Conservation (phyloP, 2,888 invertebrate species). For the Drosophila mimetica region DNA sequence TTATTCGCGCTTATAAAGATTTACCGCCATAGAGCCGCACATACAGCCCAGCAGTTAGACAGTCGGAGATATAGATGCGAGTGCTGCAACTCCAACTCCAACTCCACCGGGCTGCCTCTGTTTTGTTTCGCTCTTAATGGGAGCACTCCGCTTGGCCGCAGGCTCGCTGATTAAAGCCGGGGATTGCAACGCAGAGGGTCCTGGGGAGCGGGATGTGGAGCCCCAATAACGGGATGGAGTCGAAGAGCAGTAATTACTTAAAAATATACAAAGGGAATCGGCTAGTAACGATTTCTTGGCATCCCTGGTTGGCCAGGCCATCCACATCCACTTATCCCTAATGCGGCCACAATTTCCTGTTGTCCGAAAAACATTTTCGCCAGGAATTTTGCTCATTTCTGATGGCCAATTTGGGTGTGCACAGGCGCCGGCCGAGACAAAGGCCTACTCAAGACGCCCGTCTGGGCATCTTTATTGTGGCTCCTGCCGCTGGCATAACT, state of each 20-base stretch:
- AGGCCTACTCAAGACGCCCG: conserved; percentile 60
- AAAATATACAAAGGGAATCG: conserved; percentile 15
- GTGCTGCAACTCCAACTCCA: conserved; percentile 25
- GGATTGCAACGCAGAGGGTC: conserved; percentile 21
- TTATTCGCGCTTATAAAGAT: conserved; percentile 83
- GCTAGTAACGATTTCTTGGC: background rate
- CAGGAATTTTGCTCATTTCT: conserved; percentile 60
- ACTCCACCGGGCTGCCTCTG: conserved; percentile 15
- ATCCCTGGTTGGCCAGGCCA: background rate
- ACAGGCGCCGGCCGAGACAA: conserved; percentile 31
- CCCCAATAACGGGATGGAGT: conserved; percentile 5
- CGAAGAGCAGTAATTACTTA: conserved; percentile 31
- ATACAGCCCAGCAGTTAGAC: conserved; percentile 50
- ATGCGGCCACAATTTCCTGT: conserved; percentile 73
- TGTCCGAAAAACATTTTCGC: conserved; percentile 60
- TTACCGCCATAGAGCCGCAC: conserved; percentile 64
- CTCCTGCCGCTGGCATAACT: conserved; percentile 70
- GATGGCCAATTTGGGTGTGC: conserved; percentile 55
- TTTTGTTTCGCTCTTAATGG: conserved; percentile 56
- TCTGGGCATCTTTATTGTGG: conserved; percentile 5
- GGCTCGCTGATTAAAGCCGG: conserved; percentile 63
- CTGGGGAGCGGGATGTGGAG: background rate
- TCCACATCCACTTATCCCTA: conserved; percentile 59
- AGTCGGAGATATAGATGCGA: conserved; percentile 47
- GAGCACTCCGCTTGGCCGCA: conserved; percentile 45